A percentile compares a stretch with the other conserved stretches of the same genome.
phyloP scores from a whole-genome alignment of 2,113 vertebrate species.

The Dissostichus mawsoni region DNA sequence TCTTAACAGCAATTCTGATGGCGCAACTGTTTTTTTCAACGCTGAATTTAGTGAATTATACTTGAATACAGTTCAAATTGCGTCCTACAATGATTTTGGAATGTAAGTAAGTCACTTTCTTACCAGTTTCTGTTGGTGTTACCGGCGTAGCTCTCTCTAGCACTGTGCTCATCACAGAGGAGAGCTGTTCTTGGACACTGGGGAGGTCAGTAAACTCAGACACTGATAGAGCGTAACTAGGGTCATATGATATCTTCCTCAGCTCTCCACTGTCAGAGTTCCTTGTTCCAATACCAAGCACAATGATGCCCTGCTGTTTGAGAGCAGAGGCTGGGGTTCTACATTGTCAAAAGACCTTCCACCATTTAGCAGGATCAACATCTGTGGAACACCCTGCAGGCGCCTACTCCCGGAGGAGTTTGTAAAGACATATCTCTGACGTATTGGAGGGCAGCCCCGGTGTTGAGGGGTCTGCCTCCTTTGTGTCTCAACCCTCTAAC shows the following conservation, averaged over 20 bases:
- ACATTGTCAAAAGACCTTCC: conserved; percentile 69
- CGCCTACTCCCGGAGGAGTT: no score
- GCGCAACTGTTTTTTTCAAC: neutral
- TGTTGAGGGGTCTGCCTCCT: no score
- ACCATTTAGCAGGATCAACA: conserved; percentile 10
- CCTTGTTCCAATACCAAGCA: conserved; percentile 52
- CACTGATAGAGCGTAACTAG: conserved; percentile 18
- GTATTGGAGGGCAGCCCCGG: no score
- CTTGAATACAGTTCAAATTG: neutral
- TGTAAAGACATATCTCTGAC: no score
- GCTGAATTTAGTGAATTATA: neutral
- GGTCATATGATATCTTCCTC: conserved; percentile 37
- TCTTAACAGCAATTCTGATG: neutral
- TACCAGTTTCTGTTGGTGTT: conserved; percentile 31
- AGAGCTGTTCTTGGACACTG: conserved; percentile 20
- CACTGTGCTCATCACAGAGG: conserved; percentile 4
- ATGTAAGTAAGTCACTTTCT: neutral
- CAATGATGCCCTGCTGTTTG: conserved; percentile 59
- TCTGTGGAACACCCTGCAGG: neutral
- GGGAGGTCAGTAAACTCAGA: conserved; percentile 21
- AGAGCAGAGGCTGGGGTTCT: conserved; percentile 60
- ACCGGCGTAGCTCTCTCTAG: neutral
- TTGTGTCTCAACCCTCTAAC: no score
- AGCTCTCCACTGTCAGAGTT: conserved; percentile 29
- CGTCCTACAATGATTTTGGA: neutral